Evolutionary conservation across 2,113 vertebrate species (phyloP).

Genomic region (Paramormyrops kingsleyae): DNA sequence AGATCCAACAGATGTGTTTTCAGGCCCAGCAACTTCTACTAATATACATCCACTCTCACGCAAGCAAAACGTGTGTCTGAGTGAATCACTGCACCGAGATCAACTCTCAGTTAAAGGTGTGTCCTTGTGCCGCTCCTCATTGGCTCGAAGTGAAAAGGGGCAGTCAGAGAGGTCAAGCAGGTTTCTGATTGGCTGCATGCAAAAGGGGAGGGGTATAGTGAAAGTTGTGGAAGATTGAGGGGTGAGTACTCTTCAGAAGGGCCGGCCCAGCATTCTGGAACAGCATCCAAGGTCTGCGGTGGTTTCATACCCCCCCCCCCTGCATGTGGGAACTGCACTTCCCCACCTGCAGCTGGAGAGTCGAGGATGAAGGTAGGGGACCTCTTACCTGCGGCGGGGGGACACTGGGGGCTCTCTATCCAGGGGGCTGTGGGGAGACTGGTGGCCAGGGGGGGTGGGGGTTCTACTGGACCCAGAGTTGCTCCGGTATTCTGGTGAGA

Average conservation of each 20-base stretch:
- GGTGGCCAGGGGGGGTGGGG: conserved; percentile 61
- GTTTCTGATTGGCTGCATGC: conserved; percentile 44
- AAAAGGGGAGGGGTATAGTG: conserved; percentile 29
- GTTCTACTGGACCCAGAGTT: conserved; percentile 60
- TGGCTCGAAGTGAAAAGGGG: conserved; percentile 48
- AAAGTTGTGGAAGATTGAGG: conserved; percentile 31
- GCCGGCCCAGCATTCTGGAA: background rate
- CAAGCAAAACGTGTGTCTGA: conserved; percentile 42
- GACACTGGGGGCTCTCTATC: conserved; percentile 55
- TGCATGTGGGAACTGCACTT: background rate
- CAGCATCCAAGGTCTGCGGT: background rate
- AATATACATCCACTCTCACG: conserved; percentile 10
- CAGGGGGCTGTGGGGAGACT: conserved; percentile 57
- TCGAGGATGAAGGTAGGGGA: background rate
- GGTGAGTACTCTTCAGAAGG: background rate
- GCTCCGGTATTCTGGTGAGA: conserved; percentile 52
- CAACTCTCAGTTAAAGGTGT: conserved; percentile 57
- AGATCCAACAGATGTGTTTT: conserved; percentile 20
- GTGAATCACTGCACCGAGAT: conserved; percentile 42
- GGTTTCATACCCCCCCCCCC: background rate
- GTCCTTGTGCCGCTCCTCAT: conserved; percentile 44
- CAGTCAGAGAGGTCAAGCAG: conserved; percentile 31
- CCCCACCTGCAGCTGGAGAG: background rate
- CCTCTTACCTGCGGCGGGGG: conserved; percentile 57
- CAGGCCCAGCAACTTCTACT: conserved; percentile 15